Conservation (phyloP, 2,888 invertebrate species). For the Lydus trimaculatus region DNA sequence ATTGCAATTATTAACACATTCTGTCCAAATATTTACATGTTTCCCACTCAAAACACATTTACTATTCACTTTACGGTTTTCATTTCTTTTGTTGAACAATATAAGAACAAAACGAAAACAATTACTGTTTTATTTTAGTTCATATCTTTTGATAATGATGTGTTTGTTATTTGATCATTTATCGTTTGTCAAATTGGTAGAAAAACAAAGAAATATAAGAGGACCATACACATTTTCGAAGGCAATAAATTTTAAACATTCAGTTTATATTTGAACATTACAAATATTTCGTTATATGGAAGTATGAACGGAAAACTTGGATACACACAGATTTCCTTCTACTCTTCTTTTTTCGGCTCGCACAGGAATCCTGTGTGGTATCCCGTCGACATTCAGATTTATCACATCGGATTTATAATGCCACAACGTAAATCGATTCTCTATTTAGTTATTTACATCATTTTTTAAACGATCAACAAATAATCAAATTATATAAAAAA, state of each 20-base stretch:
- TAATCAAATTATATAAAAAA: slow-evolving; percentile 17
- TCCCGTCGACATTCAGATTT: slow-evolving; percentile 21
- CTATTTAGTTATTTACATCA: too few species aligned
- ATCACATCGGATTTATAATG: slow-evolving; percentile 28
- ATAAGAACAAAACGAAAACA: not conserved
- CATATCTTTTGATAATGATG: not conserved
- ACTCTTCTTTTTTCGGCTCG: not conserved
- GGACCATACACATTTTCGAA: not conserved
- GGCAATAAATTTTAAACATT: not conserved
- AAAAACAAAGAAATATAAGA: not conserved
- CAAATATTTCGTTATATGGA: not conserved
- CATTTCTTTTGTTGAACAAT: not conserved
- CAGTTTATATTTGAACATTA: not conserved
- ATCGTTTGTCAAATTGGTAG: not conserved
- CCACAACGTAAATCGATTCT: slow-evolving; percentile 20
- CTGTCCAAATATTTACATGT: not conserved
- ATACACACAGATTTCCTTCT: not conserved
- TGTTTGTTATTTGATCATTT: not conserved
- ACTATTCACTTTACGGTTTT: not conserved
- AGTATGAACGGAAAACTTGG: not conserved
- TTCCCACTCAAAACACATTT: not conserved
- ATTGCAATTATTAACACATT: not conserved
- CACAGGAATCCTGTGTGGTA: not conserved
- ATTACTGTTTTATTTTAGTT: not conserved
- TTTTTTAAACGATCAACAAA: slow-evolving; percentile 21